Percentiles rank a stretch among this genome's conserved stretches.
Conservation (phyloP, 2,797 vertebrate genomes). For the Halcyon leucocephala region DNA sequence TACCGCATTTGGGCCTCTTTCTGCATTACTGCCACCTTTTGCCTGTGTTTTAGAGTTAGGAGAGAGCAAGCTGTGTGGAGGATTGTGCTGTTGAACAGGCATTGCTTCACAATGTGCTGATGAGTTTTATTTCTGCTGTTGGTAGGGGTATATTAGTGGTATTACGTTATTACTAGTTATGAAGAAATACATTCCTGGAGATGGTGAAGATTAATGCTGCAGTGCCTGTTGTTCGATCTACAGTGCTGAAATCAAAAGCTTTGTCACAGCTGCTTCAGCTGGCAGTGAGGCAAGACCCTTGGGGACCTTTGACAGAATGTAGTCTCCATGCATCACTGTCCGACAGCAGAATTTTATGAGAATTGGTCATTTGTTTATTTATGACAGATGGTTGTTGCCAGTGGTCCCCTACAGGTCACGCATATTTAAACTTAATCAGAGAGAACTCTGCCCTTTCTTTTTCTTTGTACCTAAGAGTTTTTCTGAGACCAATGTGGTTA, state of each 20-base stretch:
- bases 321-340: background rate
- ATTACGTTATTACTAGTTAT: background rate
- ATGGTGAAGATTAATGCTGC: background rate
- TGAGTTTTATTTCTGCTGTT: background rate
- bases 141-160: background rate
- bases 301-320: background rate
- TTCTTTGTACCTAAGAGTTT: background rate
- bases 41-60: background rate
- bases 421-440: background rate
- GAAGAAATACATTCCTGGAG: background rate
- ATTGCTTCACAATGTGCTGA: background rate
- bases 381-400: background rate
- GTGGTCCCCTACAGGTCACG: background rate
- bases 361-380: background rate
- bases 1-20: background rate
- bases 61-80: background rate
- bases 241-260: background rate
- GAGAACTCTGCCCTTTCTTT: background rate
- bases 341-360: background rate
- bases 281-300: fast-evolving
- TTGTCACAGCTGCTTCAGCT: background rate
- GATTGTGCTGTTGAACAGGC: background rate
- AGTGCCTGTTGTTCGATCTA: constrained; percentile 12
- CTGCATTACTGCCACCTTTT: background rate
- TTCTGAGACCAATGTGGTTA: background rate